Evolutionary conservation across 2,888 invertebrate species (phyloP).

Genomic region (Anticlea derivata): DNA sequence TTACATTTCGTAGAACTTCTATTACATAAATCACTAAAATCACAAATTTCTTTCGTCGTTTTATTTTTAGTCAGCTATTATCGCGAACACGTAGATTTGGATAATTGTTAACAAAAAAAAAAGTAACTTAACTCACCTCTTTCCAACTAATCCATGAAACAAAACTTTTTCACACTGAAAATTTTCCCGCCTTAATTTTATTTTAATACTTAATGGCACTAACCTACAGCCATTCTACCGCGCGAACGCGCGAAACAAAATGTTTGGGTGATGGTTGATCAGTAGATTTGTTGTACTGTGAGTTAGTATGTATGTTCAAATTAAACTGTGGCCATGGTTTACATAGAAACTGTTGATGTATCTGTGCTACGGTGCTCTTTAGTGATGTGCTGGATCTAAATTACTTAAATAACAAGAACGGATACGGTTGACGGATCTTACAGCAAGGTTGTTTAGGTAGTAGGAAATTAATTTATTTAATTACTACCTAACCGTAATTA

Average conservation of each 20-base stretch:
- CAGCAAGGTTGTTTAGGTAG: too few relatives aligned
- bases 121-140: slow-evolving; percentile 29
- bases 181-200: slow-evolving; percentile 48
- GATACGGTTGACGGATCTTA: not conserved
- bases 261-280: slow-evolving; percentile 44
- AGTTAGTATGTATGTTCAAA: slow-evolving; percentile 7
- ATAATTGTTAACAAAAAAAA: too few relatives aligned
- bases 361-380: slow-evolving; percentile 18
- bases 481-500: too few relatives aligned
- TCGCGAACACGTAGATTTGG: too few relatives aligned
- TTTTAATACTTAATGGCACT: slow-evolving; percentile 42
- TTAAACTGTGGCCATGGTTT: slow-evolving; percentile 16
- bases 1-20: too few relatives aligned
- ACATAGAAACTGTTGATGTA: slow-evolving; percentile 12
- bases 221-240: slow-evolving; percentile 51
- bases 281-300: slow-evolving; percentile 17
- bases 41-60: too few relatives aligned
- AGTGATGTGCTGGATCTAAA: slow-evolving; percentile 12
- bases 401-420: not conserved
- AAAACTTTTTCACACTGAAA: slow-evolving; percentile 39
- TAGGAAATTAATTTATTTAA: too few relatives aligned
- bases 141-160: slow-evolving; percentile 26
- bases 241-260: slow-evolving; percentile 51
- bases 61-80: too few relatives aligned
- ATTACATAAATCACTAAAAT: too few relatives aligned